A percentile compares a stretch with the other conserved stretches of the same genome.
Conservation (phyloP, 2,797 vertebrate species). For the Cottoperca gobio region DNA sequence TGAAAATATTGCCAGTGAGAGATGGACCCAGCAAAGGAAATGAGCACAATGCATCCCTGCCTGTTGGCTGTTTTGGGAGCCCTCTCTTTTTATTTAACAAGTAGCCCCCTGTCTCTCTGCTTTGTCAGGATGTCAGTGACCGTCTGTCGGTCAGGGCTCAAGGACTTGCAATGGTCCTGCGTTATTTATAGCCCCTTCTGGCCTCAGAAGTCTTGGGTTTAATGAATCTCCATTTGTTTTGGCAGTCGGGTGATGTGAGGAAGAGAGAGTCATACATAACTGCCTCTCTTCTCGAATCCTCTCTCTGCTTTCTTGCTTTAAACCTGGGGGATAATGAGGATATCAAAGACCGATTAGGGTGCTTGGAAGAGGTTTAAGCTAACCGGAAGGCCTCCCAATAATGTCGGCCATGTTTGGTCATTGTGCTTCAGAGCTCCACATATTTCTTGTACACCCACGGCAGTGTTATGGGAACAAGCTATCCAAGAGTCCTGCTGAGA, state of each 20-base stretch:
- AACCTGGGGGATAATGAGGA: constrained; percentile 59
- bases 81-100: constrained; percentile 71
- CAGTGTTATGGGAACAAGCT: constrained; percentile 55
- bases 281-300: constrained; percentile 7
- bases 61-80: constrained; percentile 72
- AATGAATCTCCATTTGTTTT: constrained; percentile 84
- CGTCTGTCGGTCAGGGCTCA: constrained; percentile 72
- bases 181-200: constrained; percentile 78
- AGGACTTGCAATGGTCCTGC: constrained; percentile 58
- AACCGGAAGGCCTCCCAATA: constrained; percentile 47
- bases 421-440: constrained; percentile 40
- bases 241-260: constrained; percentile 68
- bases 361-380: constrained; percentile 50
- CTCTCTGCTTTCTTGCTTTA: constrained; percentile 35
- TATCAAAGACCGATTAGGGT: constrained; percentile 64
- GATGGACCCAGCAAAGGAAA: constrained; percentile 82
- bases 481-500: constrained; percentile 46
- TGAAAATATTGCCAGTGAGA: constrained; percentile 86
- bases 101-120: constrained; percentile 62
- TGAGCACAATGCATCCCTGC: constrained; percentile 79
- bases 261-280: constrained; percentile 39
- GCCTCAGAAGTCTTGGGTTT: constrained; percentile 71
- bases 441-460: constrained; percentile 52
- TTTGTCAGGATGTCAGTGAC: constrained; percentile 75
- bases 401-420: constrained; percentile 78